Percentiles rank a stretch among this genome's conserved stretches.
Conservation (phyloP, 2,888 invertebrate species). For the Suillia variegata region DNA sequence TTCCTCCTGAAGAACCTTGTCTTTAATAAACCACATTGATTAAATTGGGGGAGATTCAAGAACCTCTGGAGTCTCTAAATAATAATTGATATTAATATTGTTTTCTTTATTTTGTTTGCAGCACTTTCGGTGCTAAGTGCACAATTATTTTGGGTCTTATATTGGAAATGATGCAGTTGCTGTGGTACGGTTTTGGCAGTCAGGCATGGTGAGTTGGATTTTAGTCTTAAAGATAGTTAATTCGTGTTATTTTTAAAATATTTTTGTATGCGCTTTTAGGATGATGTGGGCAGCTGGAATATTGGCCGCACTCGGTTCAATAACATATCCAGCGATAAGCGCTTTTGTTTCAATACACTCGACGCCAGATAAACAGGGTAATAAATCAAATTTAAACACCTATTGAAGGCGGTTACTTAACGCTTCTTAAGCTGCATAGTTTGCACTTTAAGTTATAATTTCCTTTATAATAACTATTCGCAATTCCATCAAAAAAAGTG, state of each 20-base stretch:
- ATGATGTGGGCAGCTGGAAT: constrained; percentile 99
- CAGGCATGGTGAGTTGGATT: constrained; percentile 77
- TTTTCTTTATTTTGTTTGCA: constrained; percentile 20
- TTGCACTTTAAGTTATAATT: no score
- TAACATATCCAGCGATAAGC: constrained; percentile 98
- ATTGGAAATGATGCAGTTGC: constrained; percentile 95
- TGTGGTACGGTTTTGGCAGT: constrained; percentile 97
- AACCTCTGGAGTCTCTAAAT: no score
- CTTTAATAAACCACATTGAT: neutral
- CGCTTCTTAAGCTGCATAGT: no score
- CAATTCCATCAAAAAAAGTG: no score
- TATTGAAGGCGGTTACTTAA: no score
- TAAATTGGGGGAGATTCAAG: neutral
- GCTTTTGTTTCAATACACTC: constrained; percentile 98
- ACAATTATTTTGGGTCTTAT: constrained; percentile 96
- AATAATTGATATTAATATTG: neutral
- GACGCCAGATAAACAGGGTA: constrained; percentile 95
- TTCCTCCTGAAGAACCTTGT: neutral
- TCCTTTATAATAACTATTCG: no score
- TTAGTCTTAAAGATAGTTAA: neutral
- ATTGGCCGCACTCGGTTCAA: constrained; percentile 92
- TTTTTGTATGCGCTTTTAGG: constrained; percentile 61
- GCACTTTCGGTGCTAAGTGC: constrained; percentile 85
- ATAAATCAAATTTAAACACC: constrained; percentile 16
- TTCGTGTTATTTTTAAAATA: no score